Evolutionary conservation across 2,797 vertebrate species (phyloP).

Genomic region (Monodelphis domestica): DNA sequence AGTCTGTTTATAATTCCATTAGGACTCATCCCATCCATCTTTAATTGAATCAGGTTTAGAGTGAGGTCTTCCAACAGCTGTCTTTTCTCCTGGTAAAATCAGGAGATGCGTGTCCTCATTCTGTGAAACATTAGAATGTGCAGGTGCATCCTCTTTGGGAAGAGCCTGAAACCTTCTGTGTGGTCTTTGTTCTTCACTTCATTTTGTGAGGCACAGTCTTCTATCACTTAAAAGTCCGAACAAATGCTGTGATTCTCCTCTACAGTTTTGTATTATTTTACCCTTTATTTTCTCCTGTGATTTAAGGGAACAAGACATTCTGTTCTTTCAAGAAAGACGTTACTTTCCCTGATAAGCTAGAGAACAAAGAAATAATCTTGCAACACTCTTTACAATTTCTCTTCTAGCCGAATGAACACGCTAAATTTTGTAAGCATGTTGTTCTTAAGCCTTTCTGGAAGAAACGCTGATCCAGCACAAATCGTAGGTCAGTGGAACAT

Average conservation of each 20-base stretch:
- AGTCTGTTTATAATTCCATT: neutral
- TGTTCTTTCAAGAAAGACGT: neutral
- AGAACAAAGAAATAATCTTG: neutral
- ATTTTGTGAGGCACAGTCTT: neutral
- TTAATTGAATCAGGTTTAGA: neutral
- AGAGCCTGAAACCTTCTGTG: neutral
- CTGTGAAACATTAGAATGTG: neutral
- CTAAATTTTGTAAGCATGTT: neutral
- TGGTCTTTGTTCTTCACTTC: neutral
- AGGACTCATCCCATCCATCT: neutral
- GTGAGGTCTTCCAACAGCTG: neutral
- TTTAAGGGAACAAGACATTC: neutral
- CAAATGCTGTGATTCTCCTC: neutral
- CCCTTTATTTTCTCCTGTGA: neutral
- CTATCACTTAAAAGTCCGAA: neutral
- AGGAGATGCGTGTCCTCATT: neutral
- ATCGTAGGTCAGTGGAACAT: neutral
- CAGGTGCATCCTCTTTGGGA: too few relatives aligned
- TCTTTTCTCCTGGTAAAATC: neutral
- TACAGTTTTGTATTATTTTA: neutral
- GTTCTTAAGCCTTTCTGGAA: neutral
- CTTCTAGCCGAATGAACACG: neutral
- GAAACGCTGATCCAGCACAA: neutral
- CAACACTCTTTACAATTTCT: neutral
- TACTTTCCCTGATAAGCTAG: neutral